phyloP scores from a whole-genome alignment of 1,140 invertebrate species.

The Thaumetopoea pityocampa region DNA sequence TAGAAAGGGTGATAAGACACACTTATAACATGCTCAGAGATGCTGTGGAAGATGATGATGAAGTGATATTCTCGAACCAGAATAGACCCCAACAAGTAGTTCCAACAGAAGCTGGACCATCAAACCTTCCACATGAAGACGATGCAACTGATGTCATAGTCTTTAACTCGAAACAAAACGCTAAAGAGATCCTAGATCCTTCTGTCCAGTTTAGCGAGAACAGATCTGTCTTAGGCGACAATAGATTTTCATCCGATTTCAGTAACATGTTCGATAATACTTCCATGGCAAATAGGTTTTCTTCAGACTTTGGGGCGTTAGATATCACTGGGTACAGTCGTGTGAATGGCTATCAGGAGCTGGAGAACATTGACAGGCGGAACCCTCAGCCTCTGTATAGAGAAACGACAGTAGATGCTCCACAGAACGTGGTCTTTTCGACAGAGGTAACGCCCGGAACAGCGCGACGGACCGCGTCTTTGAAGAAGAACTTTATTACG shows the following conservation, averaged over 20 bases:
- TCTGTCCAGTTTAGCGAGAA: slow-evolving; percentile 47
- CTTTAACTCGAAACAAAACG: slow-evolving; percentile 57
- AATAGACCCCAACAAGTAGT: slow-evolving; percentile 10
- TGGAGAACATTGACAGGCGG: slow-evolving; percentile 55
- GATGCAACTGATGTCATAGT: slow-evolving; percentile 59
- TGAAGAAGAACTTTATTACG: slow-evolving; percentile 67
- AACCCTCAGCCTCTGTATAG: slow-evolving; percentile 64
- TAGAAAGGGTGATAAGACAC: slow-evolving; percentile 56
- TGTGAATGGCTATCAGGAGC: slow-evolving; percentile 50
- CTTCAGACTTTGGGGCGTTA: slow-evolving; percentile 49
- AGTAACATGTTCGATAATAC: slow-evolving; percentile 31
- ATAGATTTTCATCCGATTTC: slow-evolving; percentile 56
- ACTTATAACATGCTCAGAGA: slow-evolving; percentile 68
- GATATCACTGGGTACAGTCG: slow-evolving; percentile 40
- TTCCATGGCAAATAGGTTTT: slow-evolving; percentile 47
- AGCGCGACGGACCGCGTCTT: slow-evolving; percentile 51
- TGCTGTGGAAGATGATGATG: slow-evolving; percentile 67
- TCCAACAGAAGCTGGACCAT: slow-evolving; percentile 5
- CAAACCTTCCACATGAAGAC: slow-evolving; percentile 43
- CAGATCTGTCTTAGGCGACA: slow-evolving; percentile 16
- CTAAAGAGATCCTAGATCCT: slow-evolving; percentile 58
- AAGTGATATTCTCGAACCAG: slow-evolving; percentile 68
- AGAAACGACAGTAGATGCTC: slow-evolving; percentile 62
- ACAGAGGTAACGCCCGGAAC: slow-evolving; percentile 50
- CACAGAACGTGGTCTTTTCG: slow-evolving; percentile 45